Base-by-base conservation (phyloP, 2,113 vertebrate species). In the Ptyas mucosa region DNA sequence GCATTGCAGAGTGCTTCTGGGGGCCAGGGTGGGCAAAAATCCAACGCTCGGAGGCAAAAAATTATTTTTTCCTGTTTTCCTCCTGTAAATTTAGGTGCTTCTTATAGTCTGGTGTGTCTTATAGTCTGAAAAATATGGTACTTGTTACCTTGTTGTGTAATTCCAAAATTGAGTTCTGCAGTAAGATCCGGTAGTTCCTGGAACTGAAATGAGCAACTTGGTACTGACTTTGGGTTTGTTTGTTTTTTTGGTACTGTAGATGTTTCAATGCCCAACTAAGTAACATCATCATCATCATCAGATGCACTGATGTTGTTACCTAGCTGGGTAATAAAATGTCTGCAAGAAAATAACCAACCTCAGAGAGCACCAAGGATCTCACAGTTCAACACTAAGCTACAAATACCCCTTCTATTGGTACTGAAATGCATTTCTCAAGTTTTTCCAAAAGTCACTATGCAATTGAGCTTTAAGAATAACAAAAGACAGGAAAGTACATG, bases 391-490 rank as follows among this genome's bases (percentile, higher is more conserved):
- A 64, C 61, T 29, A 26, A 64, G 61, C 26, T 64, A 64, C 61
- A 29, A 64, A 64, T 64, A 64, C 12, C 61, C 61, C 26, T 64
- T 64, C 11, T 3, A 14, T 64, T 64, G 26, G 26, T 64, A 64
- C 61, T 3, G 92, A 91, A 54, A 92, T 51, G 94, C 92, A 94
- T 49, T 29, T 15, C 90, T 64, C 64, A 91, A 85, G 91, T 92
- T 93, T 90, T 95, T 51, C 6, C 0, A 0, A 43, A 95, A 88
- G 93, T 90, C 54, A 51, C 90, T 55, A 55, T 90, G 58, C 49
- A 81, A 86, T 85, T 94, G 94, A 94, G 93, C 39, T 7, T 91
- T n/a, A 51, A 15, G 46, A 88, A 43, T 23, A 94, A 88, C 15
- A 49, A 49, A 49, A 49, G 6, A 49, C 46, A 49, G 46, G 46